Conservation (phyloP, 2,888 invertebrate species). For the Caenorhabditis sp. region DNA sequence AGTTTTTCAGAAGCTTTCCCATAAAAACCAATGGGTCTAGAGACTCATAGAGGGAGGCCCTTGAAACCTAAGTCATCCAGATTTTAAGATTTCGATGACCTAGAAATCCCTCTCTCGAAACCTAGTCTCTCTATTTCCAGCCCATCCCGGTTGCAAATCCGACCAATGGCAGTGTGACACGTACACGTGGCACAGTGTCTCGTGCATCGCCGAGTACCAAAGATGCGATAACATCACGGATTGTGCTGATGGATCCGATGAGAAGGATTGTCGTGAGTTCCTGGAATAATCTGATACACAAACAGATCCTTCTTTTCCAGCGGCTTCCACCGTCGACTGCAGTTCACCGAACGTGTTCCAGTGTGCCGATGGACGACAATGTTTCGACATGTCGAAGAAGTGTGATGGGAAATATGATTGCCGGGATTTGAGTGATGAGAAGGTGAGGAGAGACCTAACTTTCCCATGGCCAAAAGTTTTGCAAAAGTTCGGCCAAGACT, state of each 20-base stretch:
- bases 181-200: conserved; percentile 95
- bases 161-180: conserved; percentile 93
- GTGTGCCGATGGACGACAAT: conserved; percentile 89
- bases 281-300: too few species aligned
- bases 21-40: too few species aligned
- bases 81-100: not conserved
- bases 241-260: conserved; percentile 96
- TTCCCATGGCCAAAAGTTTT: not conserved
- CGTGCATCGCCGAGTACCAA: conserved; percentile 94
- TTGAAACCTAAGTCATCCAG: too few species aligned
- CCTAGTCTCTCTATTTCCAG: conserved; percentile 86
- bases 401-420: conserved; percentile 96
- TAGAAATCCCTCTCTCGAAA: not conserved
- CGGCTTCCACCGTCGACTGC: conserved; percentile 73
- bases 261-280: conserved; percentile 93
- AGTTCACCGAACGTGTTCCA: conserved; percentile 86
- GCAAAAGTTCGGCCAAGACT: not conserved
- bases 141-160: conserved; percentile 93
- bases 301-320: too few species aligned
- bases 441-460: conserved; percentile 52
- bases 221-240: conserved; percentile 96
- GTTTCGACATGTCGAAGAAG: conserved; percentile 92
- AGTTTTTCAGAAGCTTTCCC: conserved; percentile 66
- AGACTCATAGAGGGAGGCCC: too few species aligned
- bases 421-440: conserved; percentile 88